Base-by-base conservation (phyloP, 2,113 vertebrate genomes). In the Calidris pugnax region DNA sequence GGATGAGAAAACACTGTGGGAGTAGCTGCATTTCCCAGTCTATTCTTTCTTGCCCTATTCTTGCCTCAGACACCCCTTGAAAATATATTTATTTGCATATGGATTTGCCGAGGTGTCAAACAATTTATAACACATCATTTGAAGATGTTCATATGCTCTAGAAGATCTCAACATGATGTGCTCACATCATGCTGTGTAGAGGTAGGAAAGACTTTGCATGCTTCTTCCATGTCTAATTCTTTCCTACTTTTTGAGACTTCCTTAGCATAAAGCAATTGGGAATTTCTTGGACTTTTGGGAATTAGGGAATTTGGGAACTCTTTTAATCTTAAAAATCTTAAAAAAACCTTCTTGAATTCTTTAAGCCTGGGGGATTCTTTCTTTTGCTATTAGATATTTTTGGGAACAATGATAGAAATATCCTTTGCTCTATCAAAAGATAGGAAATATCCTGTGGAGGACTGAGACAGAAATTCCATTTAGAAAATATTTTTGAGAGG, bases 131-230 rank as follows among this genome's bases (percentile, higher is more conserved):
- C 0, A 2, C 8, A 43, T 30, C 4, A 14, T 71, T 86, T 88
- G 35, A 85, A 81, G 33, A 32, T 45, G 24, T 26, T 83, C 41
- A 80, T 32, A 17, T 55, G 23, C 30, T 80, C 24, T 48, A 9
- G 48, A 73, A 11, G 24, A 2, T 90, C 9, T 26, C 27, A 57
- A 24, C 2, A 1, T 0, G 0, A 53, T 14, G 47, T 66, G 37
- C 13, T 77, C 27, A 16, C 32, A 53, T 66, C 14, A 64, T 50
- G 23, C 55, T 55, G 28, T 20, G 27, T 69, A 51, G 18, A 16
- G 17, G 8, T 55, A 48, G 35, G 35, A 83, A 93, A 59, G 21
- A 37, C 7, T 50, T 66, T 12, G 4, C 2, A 2, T 43, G 7
- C 4, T 84, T 68, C 23, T 73, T 57, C n/a, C 10, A 7, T 21